Evolutionary conservation across 1,140 invertebrate genomes (phyloP).

Genomic region (Acromyrmex charruanus): DNA sequence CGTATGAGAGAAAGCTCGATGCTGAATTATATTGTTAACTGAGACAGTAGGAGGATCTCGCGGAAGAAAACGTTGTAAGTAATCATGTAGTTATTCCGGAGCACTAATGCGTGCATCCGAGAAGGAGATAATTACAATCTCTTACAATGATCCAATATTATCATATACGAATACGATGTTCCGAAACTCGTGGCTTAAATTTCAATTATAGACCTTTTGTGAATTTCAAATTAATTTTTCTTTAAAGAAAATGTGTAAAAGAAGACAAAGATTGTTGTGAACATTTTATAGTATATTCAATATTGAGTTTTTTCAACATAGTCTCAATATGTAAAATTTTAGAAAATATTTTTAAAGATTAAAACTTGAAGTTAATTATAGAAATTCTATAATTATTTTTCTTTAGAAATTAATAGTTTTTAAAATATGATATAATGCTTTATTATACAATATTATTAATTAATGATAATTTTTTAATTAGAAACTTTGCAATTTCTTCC

Average conservation of each 20-base stretch:
- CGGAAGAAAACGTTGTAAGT: constrained; percentile 49
- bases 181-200: not conserved
- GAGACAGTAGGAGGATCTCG: constrained; percentile 49
- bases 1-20: constrained; percentile 36
- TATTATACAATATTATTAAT: not conserved
- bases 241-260: not conserved
- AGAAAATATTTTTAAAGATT: not conserved
- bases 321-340: not conserved
- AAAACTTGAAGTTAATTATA: not conserved
- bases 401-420: not conserved
- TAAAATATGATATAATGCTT: not conserved
- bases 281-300: not conserved
- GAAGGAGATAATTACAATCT: constrained; percentile 40
- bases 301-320: not conserved
- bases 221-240: not conserved
- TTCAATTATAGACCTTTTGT: not conserved
- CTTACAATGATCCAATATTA: constrained; percentile 28
- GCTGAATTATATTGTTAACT: constrained; percentile 55
- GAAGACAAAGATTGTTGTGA: not conserved
- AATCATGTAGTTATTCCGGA: constrained; percentile 45
- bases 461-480: not conserved
- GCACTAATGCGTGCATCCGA: constrained; percentile 8
- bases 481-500: not conserved
- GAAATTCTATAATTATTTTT: not conserved
- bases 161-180: not conserved